These are phyloP conservation scores for Drosophila parvula DNA, from an alignment of 1,140 invertebrate genomes.

Conservation along the genomic window DNA sequence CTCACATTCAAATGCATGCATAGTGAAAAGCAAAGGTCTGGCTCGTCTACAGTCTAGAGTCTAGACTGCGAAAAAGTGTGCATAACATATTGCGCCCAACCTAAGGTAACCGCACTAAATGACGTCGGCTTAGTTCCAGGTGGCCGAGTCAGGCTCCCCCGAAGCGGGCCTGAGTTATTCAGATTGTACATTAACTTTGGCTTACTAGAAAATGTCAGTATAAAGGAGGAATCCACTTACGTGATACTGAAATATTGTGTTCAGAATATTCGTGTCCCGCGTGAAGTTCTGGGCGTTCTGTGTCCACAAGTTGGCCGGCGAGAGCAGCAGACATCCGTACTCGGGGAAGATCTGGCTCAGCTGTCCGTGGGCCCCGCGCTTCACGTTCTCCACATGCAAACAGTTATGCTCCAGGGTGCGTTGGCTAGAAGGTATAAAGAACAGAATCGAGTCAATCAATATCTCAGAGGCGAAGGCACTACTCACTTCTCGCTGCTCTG, in stretches of 20 bases:
- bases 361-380: constrained; percentile 85
- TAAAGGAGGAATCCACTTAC: constrained; percentile 84
- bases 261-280: constrained; percentile 90
- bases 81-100: constrained; percentile 19
- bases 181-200: neutral
- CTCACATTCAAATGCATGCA: constrained; percentile 14
- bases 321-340: constrained; percentile 96
- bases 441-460: constrained; percentile 58
- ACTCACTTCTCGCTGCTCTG: constrained; percentile 90
- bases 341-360: constrained; percentile 90
- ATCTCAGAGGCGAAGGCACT: neutral
- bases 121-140: neutral
- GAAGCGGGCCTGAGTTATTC: neutral
- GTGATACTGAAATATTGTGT: constrained; percentile 92
- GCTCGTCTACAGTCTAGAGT: constrained; percentile 10
- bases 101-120: neutral
- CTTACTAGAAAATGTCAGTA: neutral
- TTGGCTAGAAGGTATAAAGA: constrained; percentile 84
- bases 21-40: constrained; percentile 33
- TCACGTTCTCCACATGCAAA: constrained; percentile 93
- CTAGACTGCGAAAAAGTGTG: constrained; percentile 18
- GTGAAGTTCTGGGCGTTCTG: constrained; percentile 91
- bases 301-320: constrained; percentile 97
- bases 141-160: no score
- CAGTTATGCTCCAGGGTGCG: constrained; percentile 92